phyloP scores from a whole-genome alignment of 2,113 vertebrate species.

The Xerus inauris region DNA sequence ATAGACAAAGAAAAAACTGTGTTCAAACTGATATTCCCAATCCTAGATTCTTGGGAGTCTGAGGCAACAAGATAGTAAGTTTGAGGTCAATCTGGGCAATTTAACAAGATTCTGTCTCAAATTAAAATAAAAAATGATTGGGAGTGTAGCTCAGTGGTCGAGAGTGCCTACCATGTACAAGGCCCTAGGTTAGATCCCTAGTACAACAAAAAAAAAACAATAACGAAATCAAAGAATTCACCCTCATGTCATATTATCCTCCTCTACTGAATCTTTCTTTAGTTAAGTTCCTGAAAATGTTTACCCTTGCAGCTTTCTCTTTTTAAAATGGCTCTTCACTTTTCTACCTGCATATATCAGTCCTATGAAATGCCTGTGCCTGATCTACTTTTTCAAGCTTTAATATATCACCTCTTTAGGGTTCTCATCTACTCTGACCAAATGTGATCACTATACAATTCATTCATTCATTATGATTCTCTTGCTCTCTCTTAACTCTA shows the following conservation, averaged over 20 bases:
- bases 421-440: background rate
- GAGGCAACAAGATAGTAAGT: background rate
- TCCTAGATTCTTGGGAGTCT: background rate
- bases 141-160: background rate
- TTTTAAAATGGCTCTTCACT: background rate
- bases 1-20: background rate
- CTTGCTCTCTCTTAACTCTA: background rate
- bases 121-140: background rate
- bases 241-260: background rate
- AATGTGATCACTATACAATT: background rate
- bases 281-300: constrained; percentile 2
- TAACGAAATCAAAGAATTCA: too few relatives aligned
- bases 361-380: background rate
- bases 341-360: background rate
- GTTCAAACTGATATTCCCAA: background rate
- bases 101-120: background rate
- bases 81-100: background rate
- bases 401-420: background rate
- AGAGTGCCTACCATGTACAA: background rate
- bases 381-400: background rate
- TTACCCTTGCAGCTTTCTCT: background rate
- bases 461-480: background rate
- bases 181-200: background rate
- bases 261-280: background rate
- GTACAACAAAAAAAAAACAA: background rate